Percentiles rank a stretch among this genome's conserved stretches.
Evolutionary conservation across 1,140 invertebrate genomes (phyloP).

Genomic region (Drosophila ercepeae): DNA sequence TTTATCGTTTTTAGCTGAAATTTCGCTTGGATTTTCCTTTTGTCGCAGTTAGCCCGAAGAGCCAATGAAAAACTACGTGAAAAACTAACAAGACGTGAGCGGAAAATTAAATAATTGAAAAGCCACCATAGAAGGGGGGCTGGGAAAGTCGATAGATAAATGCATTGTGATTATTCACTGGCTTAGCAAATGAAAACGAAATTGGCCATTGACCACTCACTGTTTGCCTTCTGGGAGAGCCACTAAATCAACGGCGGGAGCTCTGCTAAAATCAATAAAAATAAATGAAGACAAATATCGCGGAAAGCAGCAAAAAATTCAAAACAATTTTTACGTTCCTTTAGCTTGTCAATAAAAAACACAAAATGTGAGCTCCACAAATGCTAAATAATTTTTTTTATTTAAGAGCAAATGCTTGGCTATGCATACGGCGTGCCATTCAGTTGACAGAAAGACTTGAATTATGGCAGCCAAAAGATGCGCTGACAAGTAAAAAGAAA

Average conservation of each 20-base stretch:
- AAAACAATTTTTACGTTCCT: no score
- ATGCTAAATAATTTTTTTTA: slow-evolving; percentile 70
- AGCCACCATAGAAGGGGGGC: slow-evolving; percentile 29
- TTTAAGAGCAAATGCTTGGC: slow-evolving; percentile 79
- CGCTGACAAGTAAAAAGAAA: slow-evolving; percentile 65
- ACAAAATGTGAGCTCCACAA: slow-evolving; percentile 40
- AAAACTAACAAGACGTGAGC: slow-evolving; percentile 67
- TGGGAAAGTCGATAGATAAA: slow-evolving; percentile 55
- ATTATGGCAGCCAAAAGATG: slow-evolving; percentile 78
- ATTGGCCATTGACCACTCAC: slow-evolving; percentile 67
- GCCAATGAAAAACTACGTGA: slow-evolving; percentile 52
- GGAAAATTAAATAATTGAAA: slow-evolving; percentile 82
- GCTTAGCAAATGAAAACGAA: slow-evolving; percentile 77
- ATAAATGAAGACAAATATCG: slow-evolving; percentile 77
- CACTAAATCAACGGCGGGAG: slow-evolving; percentile 50
- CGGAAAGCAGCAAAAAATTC: slow-evolving; percentile 51
- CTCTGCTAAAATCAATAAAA: slow-evolving; percentile 69
- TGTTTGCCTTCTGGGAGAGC: slow-evolving; percentile 14
- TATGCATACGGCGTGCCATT: slow-evolving; percentile 76
- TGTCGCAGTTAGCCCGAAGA: slow-evolving; percentile 54
- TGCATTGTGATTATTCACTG: slow-evolving; percentile 81
- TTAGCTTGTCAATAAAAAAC: slow-evolving; percentile 66
- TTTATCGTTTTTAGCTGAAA: slow-evolving; percentile 76
- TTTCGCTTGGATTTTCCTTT: slow-evolving; percentile 54
- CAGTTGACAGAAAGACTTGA: slow-evolving; percentile 55